A percentile compares a stretch with the other conserved stretches of the same genome.
phyloP scores from a whole-genome alignment of 2,113 vertebrate genomes.

The Coturnix japonica region DNA sequence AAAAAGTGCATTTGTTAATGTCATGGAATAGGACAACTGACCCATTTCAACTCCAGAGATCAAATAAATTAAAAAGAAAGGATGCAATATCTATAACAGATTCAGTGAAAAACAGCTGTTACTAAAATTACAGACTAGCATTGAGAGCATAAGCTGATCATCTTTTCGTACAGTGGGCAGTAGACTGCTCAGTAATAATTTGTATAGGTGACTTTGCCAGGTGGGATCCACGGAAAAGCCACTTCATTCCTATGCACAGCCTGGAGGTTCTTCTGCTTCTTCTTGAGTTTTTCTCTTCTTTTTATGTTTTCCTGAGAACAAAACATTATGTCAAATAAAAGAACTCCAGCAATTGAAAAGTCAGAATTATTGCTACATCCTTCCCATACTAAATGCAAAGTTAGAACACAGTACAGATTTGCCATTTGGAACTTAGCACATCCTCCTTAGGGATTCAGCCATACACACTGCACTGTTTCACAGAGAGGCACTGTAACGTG shows the following conservation, averaged over 20 bases:
- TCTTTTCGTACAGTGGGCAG: neutral
- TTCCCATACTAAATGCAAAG: neutral
- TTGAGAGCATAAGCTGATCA: neutral
- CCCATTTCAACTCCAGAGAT: neutral
- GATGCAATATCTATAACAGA: conserved; percentile 1
- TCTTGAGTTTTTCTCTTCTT: conserved; percentile 78
- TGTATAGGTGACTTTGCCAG: conserved; percentile 85
- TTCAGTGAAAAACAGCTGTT: conserved; percentile 29
- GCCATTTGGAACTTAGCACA: neutral
- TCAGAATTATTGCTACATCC: neutral
- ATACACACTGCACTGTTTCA: neutral
- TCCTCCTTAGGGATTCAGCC: neutral
- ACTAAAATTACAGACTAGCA: neutral
- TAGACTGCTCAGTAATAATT: conserved; percentile 72
- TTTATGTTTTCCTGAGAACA: conserved; percentile 85
- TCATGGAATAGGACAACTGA: neutral
- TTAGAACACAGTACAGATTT: neutral
- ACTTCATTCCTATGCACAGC: conserved; percentile 71
- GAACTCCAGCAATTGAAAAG: neutral
- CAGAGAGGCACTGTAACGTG: neutral
- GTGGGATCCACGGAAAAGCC: conserved; percentile 89
- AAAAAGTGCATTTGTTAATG: neutral
- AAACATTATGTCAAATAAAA: neutral
- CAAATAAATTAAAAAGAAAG: conserved; percentile 27
- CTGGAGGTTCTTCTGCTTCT: conserved; percentile 78